A percentile compares a stretch with the other conserved stretches of the same genome.
Conservation (phyloP, 2,797 vertebrate species). For the Fistularia tabacaria region DNA sequence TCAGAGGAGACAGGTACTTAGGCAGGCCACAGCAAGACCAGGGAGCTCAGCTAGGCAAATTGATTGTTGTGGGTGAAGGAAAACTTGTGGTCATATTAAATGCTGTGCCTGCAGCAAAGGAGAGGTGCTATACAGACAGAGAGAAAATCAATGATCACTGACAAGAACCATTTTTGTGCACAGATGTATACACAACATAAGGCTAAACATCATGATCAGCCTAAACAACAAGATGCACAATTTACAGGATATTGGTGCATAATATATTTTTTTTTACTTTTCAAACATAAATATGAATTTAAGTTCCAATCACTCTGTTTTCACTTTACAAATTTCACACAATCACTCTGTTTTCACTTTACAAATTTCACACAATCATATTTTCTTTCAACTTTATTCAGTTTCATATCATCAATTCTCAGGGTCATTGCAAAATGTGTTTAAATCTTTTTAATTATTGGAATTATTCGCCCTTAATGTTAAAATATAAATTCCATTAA, state of each 20-base stretch:
- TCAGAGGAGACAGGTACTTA: slow-evolving; percentile 51
- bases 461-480: slow-evolving; percentile 77
- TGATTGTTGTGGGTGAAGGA: slow-evolving; percentile 62
- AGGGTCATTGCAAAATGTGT: slow-evolving; percentile 60
- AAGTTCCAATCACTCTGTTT: neutral
- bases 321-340: no score
- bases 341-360: no score
- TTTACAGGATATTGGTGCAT: no score
- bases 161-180: slow-evolving; percentile 38
- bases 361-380: no score
- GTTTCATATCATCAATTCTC: slow-evolving; percentile 63
- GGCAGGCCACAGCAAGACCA: slow-evolving; percentile 38
- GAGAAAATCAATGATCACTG: slow-evolving; percentile 65
- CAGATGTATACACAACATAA: slow-evolving; percentile 30
- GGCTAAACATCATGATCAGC: slow-evolving; percentile 2
- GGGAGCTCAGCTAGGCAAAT: slow-evolving; percentile 54
- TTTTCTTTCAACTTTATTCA: no score
- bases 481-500: slow-evolving; percentile 78
- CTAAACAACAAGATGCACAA: no score
- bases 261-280: no score
- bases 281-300: neutral
- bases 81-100: slow-evolving; percentile 68
- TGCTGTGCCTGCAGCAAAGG: slow-evolving; percentile 56
- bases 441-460: slow-evolving; percentile 71
- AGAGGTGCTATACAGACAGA: slow-evolving; percentile 40